A percentile compares a stretch with the other conserved stretches of the same genome.
Conservation (phyloP, 2,888 invertebrate species). For the Prosopocoilus inquinatus region DNA sequence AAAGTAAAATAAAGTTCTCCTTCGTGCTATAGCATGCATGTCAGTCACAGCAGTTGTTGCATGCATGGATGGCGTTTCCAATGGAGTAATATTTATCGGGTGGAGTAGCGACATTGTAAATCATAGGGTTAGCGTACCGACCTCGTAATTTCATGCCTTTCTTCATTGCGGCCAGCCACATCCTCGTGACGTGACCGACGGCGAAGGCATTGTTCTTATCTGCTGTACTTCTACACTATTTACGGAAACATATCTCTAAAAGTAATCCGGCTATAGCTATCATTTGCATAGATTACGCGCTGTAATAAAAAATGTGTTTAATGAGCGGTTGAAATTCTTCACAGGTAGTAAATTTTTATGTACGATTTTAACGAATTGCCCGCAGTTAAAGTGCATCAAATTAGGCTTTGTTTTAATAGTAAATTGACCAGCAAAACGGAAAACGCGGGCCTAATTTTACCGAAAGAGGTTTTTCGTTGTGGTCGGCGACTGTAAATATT, state of each 20-base stretch:
- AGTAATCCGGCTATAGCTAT: neutral
- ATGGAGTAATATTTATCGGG: conserved; percentile 35
- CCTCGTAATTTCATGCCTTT: conserved; percentile 36
- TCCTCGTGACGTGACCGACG: conserved; percentile 22
- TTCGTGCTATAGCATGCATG: conserved; percentile 22
- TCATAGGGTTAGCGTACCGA: conserved; percentile 34
- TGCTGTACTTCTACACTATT: neutral
- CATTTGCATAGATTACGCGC: no score
- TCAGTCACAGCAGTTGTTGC: conserved; percentile 27
- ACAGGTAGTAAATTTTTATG: neutral
- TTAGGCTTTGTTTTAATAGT: no score
- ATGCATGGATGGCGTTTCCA: conserved; percentile 33
- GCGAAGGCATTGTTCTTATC: conserved; percentile 12
- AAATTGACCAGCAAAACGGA: no score
- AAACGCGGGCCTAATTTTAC: no score
- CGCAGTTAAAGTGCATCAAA: no score
- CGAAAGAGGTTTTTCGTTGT: no score
- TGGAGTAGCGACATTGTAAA: conserved; percentile 39
- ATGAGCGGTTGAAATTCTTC: neutral
- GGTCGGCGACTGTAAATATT: no score
- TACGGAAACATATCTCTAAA: neutral
- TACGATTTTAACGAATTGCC: no score
- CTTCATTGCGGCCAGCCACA: conserved; percentile 32
- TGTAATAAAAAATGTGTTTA: no score
- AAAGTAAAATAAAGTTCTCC: neutral